Base-by-base conservation (phyloP, 30 jellyfish, hydroid and myxozoan genomes). In the Phacellophora camtschatica region DNA sequence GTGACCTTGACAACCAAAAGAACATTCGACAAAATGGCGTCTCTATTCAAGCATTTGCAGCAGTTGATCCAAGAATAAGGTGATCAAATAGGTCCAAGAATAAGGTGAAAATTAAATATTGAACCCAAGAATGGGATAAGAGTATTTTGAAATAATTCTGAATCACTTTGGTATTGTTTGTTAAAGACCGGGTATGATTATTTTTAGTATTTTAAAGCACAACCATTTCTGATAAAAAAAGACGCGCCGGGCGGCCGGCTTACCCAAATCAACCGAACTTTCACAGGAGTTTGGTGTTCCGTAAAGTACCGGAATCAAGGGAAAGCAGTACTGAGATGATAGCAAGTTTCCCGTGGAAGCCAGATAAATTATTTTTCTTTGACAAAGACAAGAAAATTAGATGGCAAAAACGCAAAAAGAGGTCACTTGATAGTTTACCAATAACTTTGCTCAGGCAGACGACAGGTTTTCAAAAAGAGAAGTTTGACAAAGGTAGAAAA, bases 381-480 rank as follows among this genome's bases (percentile, higher is more conserved):
- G 86, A 69, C 74, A 82, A 68, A 37, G 82, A 39, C 31, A 68
- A 82, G 64, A 71, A 39, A 2, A 56, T 13, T n/a, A 65, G 54
- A 24, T 57, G 81, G 81, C 79, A 45, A 15, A 82, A 69, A 55
- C 18, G 86, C 27, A 86, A 54, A 66, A 82, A 82, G 41, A 71
- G 41, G 45, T 67, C 72, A 12, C 39, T 46, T 4, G 94, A 82
- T 37, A 66, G 86, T 29, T 57, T 66, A 10, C 88, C 88, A 24
- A 58, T 76, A 16, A 37, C 88, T 15, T 54, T 76, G 6, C 59
- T 76, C 0, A 22, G 88, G 18, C 80, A 76, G 18, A 33, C 74
- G 2, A 53, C 75, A 35, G 55, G 54, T 0, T 51, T 77, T 28
- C 74, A 36, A n/a, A 50, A 71, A 30, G 56, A 48, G 48, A 77